phyloP scores from a whole-genome alignment of 2,113 vertebrate species.

The Amphilophus citrinellus region DNA sequence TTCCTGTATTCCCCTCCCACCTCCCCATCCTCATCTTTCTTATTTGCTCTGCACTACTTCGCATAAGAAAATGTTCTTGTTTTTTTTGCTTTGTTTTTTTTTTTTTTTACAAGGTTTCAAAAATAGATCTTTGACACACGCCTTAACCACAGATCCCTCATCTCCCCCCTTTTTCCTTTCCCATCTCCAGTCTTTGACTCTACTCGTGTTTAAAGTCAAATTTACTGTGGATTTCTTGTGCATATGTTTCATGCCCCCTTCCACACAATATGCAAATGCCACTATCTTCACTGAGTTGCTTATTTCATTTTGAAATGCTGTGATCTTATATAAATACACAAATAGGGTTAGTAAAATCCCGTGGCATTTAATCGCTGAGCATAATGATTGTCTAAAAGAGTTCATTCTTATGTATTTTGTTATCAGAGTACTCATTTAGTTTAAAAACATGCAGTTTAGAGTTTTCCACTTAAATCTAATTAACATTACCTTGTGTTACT shows the following conservation, averaged over 20 bases:
- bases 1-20: slow-evolving; percentile 37
- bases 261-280: background rate
- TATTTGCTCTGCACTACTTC: slow-evolving; percentile 51
- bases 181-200: slow-evolving; percentile 22
- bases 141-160: slow-evolving; percentile 61
- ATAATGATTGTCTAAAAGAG: background rate
- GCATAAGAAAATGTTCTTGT: slow-evolving; percentile 57
- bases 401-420: background rate
- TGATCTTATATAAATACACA: background rate
- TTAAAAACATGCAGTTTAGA: background rate
- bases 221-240: background rate
- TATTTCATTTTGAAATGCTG: background rate
- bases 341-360: no score
- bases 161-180: slow-evolving; percentile 4
- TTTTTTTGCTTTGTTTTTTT: slow-evolving; percentile 32
- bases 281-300: background rate
- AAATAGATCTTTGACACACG: slow-evolving; percentile 65
- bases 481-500: background rate
- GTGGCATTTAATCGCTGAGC: no score
- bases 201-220: slow-evolving; percentile 36
- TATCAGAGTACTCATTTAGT: background rate
- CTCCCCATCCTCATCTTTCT: slow-evolving; percentile 26
- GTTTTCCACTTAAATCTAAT: background rate
- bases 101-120: slow-evolving; percentile 61
- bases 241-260: background rate